Evolutionary conservation across 2,888 invertebrate genomes (phyloP).

Genomic region (Dinocampus coccinellae): DNA sequence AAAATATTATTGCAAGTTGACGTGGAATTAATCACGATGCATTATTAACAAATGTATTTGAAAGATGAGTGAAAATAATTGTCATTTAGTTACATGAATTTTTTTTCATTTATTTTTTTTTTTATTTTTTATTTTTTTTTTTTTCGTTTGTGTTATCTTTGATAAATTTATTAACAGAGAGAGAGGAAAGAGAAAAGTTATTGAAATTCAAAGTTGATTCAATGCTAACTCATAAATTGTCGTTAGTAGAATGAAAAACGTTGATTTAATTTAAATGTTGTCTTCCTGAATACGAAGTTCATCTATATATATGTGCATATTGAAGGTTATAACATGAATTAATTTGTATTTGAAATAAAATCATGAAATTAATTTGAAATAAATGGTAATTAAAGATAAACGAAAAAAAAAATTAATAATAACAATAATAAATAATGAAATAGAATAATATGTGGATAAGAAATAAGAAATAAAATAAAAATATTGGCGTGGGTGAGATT

Average conservation of each 20-base stretch:
- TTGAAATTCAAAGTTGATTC: constrained; percentile 4
- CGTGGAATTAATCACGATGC: background rate
- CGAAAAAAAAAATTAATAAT: background rate
- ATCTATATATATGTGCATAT: background rate
- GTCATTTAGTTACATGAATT: background rate
- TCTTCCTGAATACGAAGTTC: background rate
- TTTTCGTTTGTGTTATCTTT: too few species aligned
- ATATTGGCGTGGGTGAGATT: constrained; percentile 3
- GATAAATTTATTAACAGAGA: background rate
- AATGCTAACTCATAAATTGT: constrained; percentile 10
- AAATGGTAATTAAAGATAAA: background rate
- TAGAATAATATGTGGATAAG: too few species aligned
- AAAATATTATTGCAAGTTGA: background rate
- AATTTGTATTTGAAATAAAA: too few species aligned
- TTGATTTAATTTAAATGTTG: constrained; percentile 10
- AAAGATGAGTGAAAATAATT: background rate
- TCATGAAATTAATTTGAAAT: too few species aligned
- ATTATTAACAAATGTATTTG: background rate
- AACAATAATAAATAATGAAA: background rate
- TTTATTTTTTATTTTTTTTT: background rate
- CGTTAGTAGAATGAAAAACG: background rate
- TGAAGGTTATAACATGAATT: background rate
- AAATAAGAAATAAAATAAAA: background rate
- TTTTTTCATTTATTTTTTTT: background rate
- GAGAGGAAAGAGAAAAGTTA: background rate